Base-by-base conservation (phyloP, 1,140 invertebrate genomes). In the Brachionus rubens region DNA sequence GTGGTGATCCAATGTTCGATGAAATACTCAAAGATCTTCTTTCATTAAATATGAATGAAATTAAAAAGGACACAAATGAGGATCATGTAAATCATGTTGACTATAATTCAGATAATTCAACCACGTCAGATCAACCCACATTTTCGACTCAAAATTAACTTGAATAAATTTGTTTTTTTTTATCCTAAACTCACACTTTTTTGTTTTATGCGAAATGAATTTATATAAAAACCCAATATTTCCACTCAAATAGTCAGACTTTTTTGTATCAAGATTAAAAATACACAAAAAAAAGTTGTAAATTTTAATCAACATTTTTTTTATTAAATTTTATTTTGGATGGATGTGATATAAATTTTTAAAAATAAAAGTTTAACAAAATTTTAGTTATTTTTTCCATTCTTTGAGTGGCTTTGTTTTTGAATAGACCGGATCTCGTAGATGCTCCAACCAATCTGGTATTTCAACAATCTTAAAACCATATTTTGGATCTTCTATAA, bases 1-100 rank as follows among this genome's bases (percentile, higher is more conserved):
- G 68, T 54, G 68, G 68, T 24, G 68, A 72, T 50, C 68, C 68
- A n/a, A 72, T 72, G 68, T 72, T 72, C 28, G 68, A 72, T 16
- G 68, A 72, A 72, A 72, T 72, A 21, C 46, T 72, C 9, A 72
- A 72, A 30, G 68, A 72, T 54, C 68, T 72, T 36, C 26, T 70
- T 19, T 7, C 59, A 12, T 24, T 65, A 21, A 65, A 65, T 26
- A 10, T 46, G 43, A 46, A 46, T 16, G 14, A 46, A 7, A 14
- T 16, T 14, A 2, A 46, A 14, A 7, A 5, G 3, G 3, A 14
- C 4, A 46, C 43, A 10, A 65, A 43, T 41, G 21, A n/a, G 24
- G 26, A 43, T 43, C 10, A 24, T 40, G 36, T 43, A 24, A 36
- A 21, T 24, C 7, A 41, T 41, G 43, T 19, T n/a, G 59, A 65